Percentiles rank a stretch among this genome's conserved stretches.
Evolutionary conservation across 2,888 invertebrate genomes (phyloP).

Genomic region (Hyles lineata): DNA sequence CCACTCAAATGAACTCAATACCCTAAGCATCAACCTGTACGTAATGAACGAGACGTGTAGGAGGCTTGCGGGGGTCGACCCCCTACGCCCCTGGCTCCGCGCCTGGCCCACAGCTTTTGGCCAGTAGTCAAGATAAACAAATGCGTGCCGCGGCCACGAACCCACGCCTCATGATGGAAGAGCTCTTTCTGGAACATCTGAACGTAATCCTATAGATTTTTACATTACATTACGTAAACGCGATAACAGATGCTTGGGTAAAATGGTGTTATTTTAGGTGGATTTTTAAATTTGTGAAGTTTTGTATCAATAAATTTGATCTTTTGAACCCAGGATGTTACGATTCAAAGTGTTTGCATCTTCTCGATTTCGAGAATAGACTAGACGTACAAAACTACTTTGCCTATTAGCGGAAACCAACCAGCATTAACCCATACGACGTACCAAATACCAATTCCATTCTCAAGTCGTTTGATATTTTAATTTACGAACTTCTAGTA

Average conservation of each 20-base stretch:
- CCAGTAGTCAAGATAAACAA: slow-evolving; percentile 68
- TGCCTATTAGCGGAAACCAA: too few relatives aligned
- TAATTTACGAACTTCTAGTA: too few relatives aligned
- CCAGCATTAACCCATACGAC: too few relatives aligned
- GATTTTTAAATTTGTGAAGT: neutral
- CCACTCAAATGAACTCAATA: too few relatives aligned
- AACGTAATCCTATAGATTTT: slow-evolving; percentile 26
- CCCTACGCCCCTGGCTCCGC: slow-evolving; percentile 12
- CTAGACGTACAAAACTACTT: too few relatives aligned
- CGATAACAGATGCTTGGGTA: neutral
- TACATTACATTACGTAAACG: slow-evolving; percentile 7
- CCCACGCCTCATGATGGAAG: slow-evolving; percentile 60
- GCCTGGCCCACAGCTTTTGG: slow-evolving; percentile 51
- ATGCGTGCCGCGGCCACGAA: slow-evolving; percentile 48
- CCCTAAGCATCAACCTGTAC: neutral
- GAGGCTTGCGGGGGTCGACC: neutral
- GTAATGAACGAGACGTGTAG: neutral
- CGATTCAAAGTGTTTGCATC: too few relatives aligned
- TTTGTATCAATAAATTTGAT: neutral
- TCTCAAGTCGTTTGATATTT: too few relatives aligned
- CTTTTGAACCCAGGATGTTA: too few relatives aligned
- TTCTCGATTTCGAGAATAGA: too few relatives aligned
- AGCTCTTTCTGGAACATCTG: slow-evolving; percentile 52
- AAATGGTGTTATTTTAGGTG: neutral
- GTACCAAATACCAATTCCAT: too few relatives aligned